Base-by-base conservation (phyloP, 92 coral and sea anemone genomes). In the Umimayanthus chanpuru region DNA sequence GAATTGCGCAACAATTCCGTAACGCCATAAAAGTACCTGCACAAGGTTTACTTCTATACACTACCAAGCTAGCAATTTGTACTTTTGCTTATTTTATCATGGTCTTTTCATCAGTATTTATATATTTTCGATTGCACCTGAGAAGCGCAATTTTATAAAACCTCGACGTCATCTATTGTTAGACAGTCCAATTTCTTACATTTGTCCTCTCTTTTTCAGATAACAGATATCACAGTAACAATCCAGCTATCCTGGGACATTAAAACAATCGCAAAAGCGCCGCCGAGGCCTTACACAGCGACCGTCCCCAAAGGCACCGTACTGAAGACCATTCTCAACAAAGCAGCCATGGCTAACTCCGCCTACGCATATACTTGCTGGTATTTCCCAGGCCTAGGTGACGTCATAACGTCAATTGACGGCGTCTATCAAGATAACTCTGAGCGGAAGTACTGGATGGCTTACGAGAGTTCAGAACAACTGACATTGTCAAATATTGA, bases 221-320 rank as follows among this genome's bases (percentile, higher is more conserved):
- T 12, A 80, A 49, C 84, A 72, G 70, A 29, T 7, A 56, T 80
- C 29, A 80, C 71, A 6, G 84, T 80, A 66, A 80, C 84, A 32
- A 55, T 80, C 71, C 84, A 80, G 71, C 70, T 56, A 8, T 21
- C 38, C 16, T 80, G 84, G 84, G 84, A 80, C 71, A 29, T 7
- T 20, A 56, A 80, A 16, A 32, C 25, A 20, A 47, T 56, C 38
- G 25, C 84, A 20, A 80, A 80, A 28, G 32, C 49, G 7, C 84
- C 36, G 10, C 84, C 84, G 5, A 32, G 38, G 71, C 84, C 84
- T 5, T 80, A 58, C 32, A 80, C 70, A 23, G 64, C 29, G 28
- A 80, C 36, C 25, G 84, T 80, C 67, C 84, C 84, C 84, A 47
- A 80, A 49, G 84, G 84, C 28, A 80, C 84, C 47, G 84, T 80